Evolutionary conservation across 2,113 vertebrate genomes (phyloP), one percentile per base, ranked within the genome.

Genomic region (Ictalurus furcatus): DNA sequence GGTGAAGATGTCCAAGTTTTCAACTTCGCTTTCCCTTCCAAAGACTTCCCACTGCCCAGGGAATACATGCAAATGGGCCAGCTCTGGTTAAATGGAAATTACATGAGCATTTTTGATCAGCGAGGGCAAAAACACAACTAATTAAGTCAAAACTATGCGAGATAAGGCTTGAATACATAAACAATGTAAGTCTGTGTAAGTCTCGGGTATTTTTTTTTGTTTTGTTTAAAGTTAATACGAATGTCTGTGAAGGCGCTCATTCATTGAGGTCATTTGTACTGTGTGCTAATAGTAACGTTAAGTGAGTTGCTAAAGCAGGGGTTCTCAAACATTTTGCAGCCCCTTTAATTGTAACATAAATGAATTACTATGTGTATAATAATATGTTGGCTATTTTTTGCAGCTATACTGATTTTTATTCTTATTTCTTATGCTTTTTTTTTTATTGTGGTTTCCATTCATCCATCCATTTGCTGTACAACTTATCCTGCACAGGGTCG

Each of bases 1-100:
- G 94, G 93, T 91, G 94, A 95, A 95, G 95, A 95, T 93, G 93
- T 95, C 93, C 94, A 94, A 95, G 93, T 95, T 95, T 87, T 95
- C 93, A 93, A 94, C 95, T 94, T 93, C 95, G 95, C 86, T 85
- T 89, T 87, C 95, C 95, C 95, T 94, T 93, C 91, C 92, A 92
- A 93, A 95, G 94, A 94, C 88, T 90, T 91, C 90, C 91, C 93
- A 90, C 89, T 92, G 90, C 88, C 92, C 91, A 81, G 85, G 90
- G 92, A 90, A 92, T 90, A 91, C 89, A 92, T 90, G 91, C 89
- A 91, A 90, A 92, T 91, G 30, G 88, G 90, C 90, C 61, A 67
- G 83, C 90, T 88, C 82, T 88, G 71, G 91, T 80, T 89, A 90
- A 92, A 92, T 85, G 90, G 88, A 92, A 89, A 88, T 89, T 80